Evolutionary conservation across 1,140 invertebrate genomes (phyloP).

Genomic region (Mercenaria mercenaria): DNA sequence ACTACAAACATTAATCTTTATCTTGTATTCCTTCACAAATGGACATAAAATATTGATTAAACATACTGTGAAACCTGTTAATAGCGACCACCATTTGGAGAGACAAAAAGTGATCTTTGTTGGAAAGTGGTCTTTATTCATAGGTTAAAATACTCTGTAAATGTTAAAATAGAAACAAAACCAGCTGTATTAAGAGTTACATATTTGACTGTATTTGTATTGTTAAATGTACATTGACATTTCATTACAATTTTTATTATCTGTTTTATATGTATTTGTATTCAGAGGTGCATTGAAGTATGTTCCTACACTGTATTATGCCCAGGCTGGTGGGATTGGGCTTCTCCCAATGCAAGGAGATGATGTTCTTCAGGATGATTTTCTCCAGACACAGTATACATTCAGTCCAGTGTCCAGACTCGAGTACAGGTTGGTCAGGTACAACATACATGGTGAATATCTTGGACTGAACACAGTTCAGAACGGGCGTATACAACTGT

Average conservation of each 20-base stretch:
- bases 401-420: slow-evolving; percentile 84
- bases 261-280: slow-evolving; percentile 71
- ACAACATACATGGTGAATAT: slow-evolving; percentile 83
- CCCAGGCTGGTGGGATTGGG: slow-evolving; percentile 40
- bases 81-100: no score
- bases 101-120: no score
- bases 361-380: slow-evolving; percentile 86
- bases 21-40: no score
- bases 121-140: no score
- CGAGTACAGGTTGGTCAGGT: slow-evolving; percentile 75
- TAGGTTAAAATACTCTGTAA: no score
- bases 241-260: not conserved
- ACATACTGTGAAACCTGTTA: no score
- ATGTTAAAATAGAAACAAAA: no score
- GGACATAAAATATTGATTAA: no score
- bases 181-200: no score
- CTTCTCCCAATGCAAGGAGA: slow-evolving; percentile 82
- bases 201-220: no score
- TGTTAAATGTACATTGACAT: not conserved
- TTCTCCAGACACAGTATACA: slow-evolving; percentile 87
- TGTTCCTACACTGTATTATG: slow-evolving; percentile 88
- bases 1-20: no score
- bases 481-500: slow-evolving; percentile 86
- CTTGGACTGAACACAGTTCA: slow-evolving; percentile 79
- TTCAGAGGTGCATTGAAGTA: slow-evolving; percentile 79